phyloP scores from a whole-genome alignment of 2,888 invertebrate species.

The Aphidius colemani region DNA sequence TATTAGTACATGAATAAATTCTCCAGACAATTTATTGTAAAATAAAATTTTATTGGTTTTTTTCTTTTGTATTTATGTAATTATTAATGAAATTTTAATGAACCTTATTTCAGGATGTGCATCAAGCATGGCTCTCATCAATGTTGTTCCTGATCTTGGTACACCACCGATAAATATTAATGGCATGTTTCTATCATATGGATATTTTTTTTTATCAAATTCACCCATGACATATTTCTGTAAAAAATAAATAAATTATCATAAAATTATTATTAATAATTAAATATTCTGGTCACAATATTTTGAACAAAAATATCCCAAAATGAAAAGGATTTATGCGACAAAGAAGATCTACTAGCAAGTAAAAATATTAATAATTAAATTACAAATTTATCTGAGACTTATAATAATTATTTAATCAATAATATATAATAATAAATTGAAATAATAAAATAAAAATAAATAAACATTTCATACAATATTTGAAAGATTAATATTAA shows the following conservation, averaged over 20 bases:
- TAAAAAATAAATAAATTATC: slow-evolving; percentile 33
- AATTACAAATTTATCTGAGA: too few relatives aligned
- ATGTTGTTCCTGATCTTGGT: slow-evolving; percentile 95
- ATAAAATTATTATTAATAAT: too few relatives aligned
- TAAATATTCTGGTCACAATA: too few relatives aligned
- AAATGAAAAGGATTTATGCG: too few relatives aligned
- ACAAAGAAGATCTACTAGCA: too few relatives aligned
- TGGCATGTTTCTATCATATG: slow-evolving; percentile 87
- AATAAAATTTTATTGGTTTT: neutral
- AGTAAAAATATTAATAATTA: too few relatives aligned
- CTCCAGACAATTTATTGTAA: neutral
- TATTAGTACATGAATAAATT: neutral
- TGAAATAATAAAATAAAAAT: too few relatives aligned
- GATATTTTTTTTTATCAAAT: slow-evolving; percentile 69
- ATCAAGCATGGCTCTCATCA: slow-evolving; percentile 97
- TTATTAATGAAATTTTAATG: slow-evolving; percentile 35
- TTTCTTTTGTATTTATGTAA: neutral
- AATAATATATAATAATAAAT: too few relatives aligned
- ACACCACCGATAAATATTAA: slow-evolving; percentile 97
- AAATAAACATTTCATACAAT: too few relatives aligned
- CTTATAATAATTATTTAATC: too few relatives aligned
- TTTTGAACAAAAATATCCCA: too few relatives aligned
- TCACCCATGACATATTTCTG: slow-evolving; percentile 69
- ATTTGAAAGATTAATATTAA: too few relatives aligned
- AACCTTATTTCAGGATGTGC: slow-evolving; percentile 94